Base-by-base conservation (phyloP, 2,888 invertebrate genomes). In the Fabriciana adippe region DNA sequence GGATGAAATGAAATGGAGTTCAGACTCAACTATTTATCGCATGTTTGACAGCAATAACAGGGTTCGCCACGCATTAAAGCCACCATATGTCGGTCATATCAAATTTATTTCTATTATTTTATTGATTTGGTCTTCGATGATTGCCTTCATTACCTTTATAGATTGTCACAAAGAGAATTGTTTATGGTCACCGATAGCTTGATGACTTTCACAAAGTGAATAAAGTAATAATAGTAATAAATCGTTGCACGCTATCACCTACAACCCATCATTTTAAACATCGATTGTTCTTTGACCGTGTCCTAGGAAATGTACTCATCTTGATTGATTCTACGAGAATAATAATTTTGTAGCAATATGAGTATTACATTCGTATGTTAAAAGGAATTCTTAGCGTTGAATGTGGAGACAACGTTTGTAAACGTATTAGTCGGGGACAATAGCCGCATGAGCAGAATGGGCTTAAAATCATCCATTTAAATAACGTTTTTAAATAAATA, bases 401-500 rank as follows among this genome's bases (percentile, higher is more conserved):
- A 82, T 83, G 82, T 83, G 76, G 64, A 61, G 51, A 61, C 69
- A 69, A 60, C 70, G 72, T 81, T 68, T 71, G 83, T 89, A 87
- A 85, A 83, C 83, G 84, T 83, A 89, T 88, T 87, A 88, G 77
- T 76, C 70, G 79, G 79, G 78, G 78, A 92, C 92, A 92, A 92
- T 86, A 81, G 90, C 74, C 75, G 83, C 83, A 87, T 89, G 87
- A 84, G 81, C 80, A 85, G 87, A 85, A 87, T 84, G 84, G 86
- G 92, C 88, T 92, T 91, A 92, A 88, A 91, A 89, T 92, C 92
- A 92, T 91, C 88, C 90, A 92, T 92, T 92, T 92, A 91, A 92
- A 92, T 92, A 91, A 90, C 89, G 87, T 92, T 92, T 92, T 92
- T 92, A 92, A 92, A 92, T 92, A 92, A 92, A 92, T 92, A 92